Evolutionary conservation across 2,797 vertebrate species (phyloP).

Genomic region (Tragelaphus eurycerus): DNA sequence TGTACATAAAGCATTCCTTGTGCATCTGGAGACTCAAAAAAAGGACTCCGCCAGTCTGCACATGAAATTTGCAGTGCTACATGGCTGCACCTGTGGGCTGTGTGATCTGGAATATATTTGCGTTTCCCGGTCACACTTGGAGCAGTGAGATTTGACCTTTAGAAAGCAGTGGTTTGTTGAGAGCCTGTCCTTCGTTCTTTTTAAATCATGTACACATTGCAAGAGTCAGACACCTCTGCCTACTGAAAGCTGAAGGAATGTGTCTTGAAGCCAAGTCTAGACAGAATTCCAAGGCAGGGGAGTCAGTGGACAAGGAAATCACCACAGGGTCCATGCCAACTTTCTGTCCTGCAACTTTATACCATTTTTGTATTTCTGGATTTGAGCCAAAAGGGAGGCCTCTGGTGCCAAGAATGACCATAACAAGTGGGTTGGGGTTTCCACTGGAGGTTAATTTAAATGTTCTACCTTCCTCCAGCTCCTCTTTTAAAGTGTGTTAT

Average conservation of each 20-base stretch:
- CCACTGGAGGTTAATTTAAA: conserved; percentile 66
- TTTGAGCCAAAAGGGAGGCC: conserved; percentile 4
- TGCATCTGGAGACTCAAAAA: conserved; percentile 74
- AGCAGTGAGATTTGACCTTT: conserved; percentile 71
- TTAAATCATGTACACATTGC: conserved; percentile 53
- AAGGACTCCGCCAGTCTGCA: conserved; percentile 42
- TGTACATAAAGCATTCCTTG: conserved; percentile 62
- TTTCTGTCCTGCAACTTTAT: conserved; percentile 56
- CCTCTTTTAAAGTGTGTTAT: conserved; percentile 18
- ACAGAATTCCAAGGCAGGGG: conserved; percentile 31
- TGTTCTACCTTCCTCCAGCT: conserved; percentile 54
- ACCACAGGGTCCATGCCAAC: conserved; percentile 41
- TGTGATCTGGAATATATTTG: conserved; percentile 61
- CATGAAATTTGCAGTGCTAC: conserved; percentile 50
- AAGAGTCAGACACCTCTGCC: conserved; percentile 53
- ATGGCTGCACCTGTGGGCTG: conserved; percentile 73
- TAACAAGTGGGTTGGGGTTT: conserved; percentile 57
- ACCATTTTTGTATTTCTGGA: conserved; percentile 66
- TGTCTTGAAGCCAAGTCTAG: conserved; percentile 64
- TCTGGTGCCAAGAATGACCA: conserved; percentile 55
- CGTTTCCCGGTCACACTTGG: conserved; percentile 55
- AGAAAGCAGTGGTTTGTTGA: conserved; percentile 65
- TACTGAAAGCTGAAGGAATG: conserved; percentile 56
- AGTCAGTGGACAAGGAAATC: conserved; percentile 12
- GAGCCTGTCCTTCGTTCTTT: conserved; percentile 63